Percentiles rank a stretch among this genome's conserved stretches.
Conservation (phyloP, 2,888 invertebrate genomes). For the Sphaeridia pumilis region DNA sequence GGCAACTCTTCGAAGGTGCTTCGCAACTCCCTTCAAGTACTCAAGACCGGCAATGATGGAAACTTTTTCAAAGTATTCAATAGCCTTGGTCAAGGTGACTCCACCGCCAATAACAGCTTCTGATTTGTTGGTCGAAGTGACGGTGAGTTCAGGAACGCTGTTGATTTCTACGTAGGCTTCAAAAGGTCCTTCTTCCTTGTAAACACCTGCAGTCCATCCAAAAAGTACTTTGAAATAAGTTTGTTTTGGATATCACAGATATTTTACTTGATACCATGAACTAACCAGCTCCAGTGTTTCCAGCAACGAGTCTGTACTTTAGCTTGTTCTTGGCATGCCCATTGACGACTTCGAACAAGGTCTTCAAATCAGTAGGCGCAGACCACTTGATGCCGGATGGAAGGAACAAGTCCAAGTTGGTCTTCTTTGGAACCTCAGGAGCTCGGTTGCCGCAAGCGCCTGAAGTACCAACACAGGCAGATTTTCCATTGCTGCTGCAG, state of each 20-base stretch:
- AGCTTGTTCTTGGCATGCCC: constrained; percentile 8
- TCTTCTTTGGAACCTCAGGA: neutral
- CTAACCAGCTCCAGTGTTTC: constrained; percentile 63
- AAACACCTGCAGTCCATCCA: constrained; percentile 40
- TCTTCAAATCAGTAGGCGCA: constrained; percentile 19
- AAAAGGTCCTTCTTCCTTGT: constrained; percentile 42
- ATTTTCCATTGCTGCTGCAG: neutral
- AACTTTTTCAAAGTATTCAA: constrained; percentile 39
- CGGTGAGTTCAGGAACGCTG: constrained; percentile 48
- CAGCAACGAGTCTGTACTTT: constrained; percentile 53
- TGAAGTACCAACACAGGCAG: neutral
- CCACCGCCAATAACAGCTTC: constrained; percentile 49
- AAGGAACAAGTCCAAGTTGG: constrained; percentile 4
- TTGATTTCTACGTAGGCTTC: constrained; percentile 54
- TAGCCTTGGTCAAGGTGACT: constrained; percentile 47
- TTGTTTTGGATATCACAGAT: too few species aligned
- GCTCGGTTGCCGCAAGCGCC: neutral
- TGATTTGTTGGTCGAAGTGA: constrained; percentile 36
- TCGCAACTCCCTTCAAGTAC: constrained; percentile 49
- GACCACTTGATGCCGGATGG: constrained; percentile 27
- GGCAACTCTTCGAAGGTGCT: constrained; percentile 58
- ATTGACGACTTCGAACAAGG: constrained; percentile 13
- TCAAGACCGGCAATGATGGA: constrained; percentile 43
- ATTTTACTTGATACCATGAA: neutral
- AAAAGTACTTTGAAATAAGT: too few species aligned